Percentiles rank a stretch among this genome's conserved stretches.
These are phyloP conservation scores for Protobothrops mucrosquamatus DNA, from an alignment of 2,113 vertebrate genomes.

Conservation along the genomic window DNA sequence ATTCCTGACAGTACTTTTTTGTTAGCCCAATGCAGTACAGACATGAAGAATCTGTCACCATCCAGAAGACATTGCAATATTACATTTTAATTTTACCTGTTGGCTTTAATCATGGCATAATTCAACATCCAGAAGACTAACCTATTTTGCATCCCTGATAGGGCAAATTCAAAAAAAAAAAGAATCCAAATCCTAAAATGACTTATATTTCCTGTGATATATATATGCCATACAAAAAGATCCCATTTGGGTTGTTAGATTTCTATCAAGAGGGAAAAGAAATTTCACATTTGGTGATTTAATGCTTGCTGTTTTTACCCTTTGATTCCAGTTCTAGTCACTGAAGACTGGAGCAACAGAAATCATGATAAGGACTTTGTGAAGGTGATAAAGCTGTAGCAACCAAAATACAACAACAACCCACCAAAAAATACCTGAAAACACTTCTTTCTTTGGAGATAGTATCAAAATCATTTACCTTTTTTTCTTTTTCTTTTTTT, in stretches of 20 bases:
- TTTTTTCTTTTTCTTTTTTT: constrained; percentile 8
- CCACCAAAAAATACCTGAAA: neutral
- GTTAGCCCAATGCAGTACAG: neutral
- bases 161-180: neutral
- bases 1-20: neutral
- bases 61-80: neutral
- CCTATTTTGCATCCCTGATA: neutral
- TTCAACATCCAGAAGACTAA: neutral
- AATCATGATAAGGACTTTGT: neutral
- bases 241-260: neutral
- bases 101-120: neutral
- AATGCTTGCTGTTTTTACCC: constrained; percentile 9
- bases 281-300: neutral
- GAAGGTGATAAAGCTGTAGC: constrained; percentile 42
- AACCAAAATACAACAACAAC: constrained; percentile 3
- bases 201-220: constrained; percentile 6
- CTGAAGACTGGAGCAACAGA: constrained; percentile 37
- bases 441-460: constrained; percentile 44
- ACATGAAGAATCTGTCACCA: neutral
- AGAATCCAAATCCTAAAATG: neutral
- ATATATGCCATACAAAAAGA: neutral
- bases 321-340: constrained; percentile 28
- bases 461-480: constrained; percentile 37
- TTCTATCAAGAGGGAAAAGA: constrained; percentile 3
- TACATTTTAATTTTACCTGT: neutral